Conservation (phyloP, 2,113 vertebrate genomes). For the Ploceus nigricollis region DNA sequence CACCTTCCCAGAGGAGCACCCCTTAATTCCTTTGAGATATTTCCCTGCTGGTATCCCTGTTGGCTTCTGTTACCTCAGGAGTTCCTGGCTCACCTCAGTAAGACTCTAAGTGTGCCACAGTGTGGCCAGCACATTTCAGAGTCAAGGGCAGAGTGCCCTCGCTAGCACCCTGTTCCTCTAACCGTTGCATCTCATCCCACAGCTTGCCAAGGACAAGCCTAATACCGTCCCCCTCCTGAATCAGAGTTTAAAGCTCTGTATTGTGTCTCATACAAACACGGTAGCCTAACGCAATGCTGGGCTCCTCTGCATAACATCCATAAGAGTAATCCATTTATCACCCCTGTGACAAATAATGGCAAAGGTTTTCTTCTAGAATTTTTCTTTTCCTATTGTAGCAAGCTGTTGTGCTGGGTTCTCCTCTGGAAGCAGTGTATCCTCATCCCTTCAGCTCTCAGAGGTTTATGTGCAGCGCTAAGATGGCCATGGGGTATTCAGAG, state of each 20-base stretch:
- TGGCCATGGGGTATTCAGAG: not conserved
- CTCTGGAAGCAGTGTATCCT: not conserved
- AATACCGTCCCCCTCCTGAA: fast-evolving
- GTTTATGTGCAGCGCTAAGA: not conserved
- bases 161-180: not conserved
- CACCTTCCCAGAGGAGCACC: not conserved
- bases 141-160: not conserved
- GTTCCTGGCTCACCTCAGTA: not conserved
- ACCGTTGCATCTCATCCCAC: not conserved
- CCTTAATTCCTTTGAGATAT: not conserved
- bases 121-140: not conserved
- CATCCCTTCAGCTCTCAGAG: not conserved
- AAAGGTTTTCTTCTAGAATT: not conserved
- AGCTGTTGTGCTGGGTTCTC: not conserved
- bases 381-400: not conserved
- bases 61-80: not conserved
- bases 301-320: not conserved
- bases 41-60: not conserved
- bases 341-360: not conserved
- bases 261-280: not conserved
- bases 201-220: not conserved
- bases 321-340: not conserved
- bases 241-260: not conserved
- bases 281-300: not conserved
- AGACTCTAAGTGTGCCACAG: not conserved